Conservation (phyloP, 2,113 vertebrate genomes). For the Motacilla alba region DNA sequence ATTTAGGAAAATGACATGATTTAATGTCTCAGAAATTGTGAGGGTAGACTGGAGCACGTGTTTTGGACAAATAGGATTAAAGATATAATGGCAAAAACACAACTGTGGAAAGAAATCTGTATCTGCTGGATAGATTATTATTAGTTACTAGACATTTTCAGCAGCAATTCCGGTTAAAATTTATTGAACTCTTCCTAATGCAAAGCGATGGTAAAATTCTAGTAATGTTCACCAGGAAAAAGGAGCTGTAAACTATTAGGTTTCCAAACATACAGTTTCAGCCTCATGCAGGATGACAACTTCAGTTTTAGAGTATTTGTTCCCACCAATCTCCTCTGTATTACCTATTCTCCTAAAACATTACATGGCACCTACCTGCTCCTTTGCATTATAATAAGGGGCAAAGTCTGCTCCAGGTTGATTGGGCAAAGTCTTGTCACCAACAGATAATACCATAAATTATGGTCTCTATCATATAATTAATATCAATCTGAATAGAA, state of each 20-base stretch:
- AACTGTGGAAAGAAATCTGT: neutral
- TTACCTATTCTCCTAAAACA: neutral
- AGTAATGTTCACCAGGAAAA: neutral
- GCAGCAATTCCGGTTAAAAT: neutral
- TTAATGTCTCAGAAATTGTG: neutral
- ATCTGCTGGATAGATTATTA: neutral
- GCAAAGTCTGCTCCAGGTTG: neutral
- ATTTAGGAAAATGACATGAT: slow-evolving; percentile 30
- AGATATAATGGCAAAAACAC: slow-evolving; percentile 5
- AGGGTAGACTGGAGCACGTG: neutral
- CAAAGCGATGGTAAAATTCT: neutral
- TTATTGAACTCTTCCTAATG: neutral
- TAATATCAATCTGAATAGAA: neutral
- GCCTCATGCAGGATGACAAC: neutral
- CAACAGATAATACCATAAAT: neutral
- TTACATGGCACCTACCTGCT: neutral
- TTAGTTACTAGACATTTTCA: neutral
- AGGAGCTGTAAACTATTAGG: neutral
- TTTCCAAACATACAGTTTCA: neutral
- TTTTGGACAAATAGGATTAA: neutral
- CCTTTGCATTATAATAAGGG: neutral
- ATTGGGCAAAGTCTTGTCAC: neutral
- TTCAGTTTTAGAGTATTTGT: neutral
- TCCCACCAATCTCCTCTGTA: neutral
- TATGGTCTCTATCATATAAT: neutral